These are phyloP conservation scores for Platyscapa corneri DNA, from an alignment of 1,140 invertebrate species.

Conservation along the genomic window DNA sequence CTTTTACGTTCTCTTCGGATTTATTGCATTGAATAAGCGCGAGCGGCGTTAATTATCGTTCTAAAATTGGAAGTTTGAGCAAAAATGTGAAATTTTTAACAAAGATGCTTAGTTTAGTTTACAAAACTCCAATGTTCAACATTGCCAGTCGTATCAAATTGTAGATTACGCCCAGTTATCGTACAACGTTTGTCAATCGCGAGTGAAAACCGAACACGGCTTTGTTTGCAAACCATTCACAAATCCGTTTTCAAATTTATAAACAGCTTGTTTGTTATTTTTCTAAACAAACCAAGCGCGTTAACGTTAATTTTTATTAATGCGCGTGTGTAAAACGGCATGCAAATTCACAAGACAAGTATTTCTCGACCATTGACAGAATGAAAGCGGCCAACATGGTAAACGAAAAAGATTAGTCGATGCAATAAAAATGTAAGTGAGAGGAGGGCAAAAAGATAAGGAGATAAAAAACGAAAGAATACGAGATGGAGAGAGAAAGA, in stretches of 20 bases:
- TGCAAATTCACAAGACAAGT: not conserved
- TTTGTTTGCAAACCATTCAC: not conserved
- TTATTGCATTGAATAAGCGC: too few species aligned
- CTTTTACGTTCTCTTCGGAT: too few species aligned
- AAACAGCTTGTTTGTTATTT: not conserved
- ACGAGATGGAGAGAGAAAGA: not conserved
- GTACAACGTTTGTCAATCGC: not conserved
- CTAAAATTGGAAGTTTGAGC: not conserved
- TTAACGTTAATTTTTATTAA: not conserved
- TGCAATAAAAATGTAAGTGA: constrained; percentile 16
- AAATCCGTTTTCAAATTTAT: not conserved
- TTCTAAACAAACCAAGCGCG: not conserved
- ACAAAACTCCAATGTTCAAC: not conserved
- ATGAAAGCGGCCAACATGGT: not conserved
- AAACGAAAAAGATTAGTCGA: constrained; percentile 2
- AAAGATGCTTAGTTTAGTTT: not conserved
- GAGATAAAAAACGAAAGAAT: not conserved
- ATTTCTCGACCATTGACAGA: constrained; percentile 1
- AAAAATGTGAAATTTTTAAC: not conserved
- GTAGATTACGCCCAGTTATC: not conserved
- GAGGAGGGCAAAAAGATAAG: not conserved
- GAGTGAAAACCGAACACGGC: not conserved
- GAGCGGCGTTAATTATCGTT: not conserved
- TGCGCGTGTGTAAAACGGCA: not conserved
- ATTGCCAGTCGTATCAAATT: not conserved